These are phyloP conservation scores for Hystrix cristata DNA, from an alignment of 2,113 vertebrate genomes.

Conservation along the genomic window DNA sequence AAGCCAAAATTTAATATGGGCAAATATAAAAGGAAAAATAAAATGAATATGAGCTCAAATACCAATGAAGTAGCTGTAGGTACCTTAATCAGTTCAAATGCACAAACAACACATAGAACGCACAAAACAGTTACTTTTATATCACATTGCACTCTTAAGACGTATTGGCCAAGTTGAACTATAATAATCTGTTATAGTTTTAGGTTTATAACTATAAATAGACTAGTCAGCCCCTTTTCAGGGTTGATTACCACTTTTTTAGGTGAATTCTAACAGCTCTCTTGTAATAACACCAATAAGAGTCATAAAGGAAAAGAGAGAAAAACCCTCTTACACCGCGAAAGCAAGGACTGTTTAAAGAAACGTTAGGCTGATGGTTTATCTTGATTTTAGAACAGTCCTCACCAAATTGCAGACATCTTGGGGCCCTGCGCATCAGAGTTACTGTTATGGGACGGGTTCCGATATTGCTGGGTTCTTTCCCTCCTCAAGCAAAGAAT, in stretches of 20 bases:
- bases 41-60: background rate
- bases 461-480: too few species aligned
- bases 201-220: background rate
- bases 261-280: background rate
- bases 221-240: background rate
- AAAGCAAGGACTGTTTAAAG: background rate
- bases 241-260: background rate
- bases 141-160: background rate
- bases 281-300: background rate
- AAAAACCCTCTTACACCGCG: background rate
- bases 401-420: background rate
- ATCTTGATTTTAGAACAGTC: background rate
- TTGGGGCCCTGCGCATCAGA: background rate
- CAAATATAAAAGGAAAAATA: background rate
- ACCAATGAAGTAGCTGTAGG: background rate
- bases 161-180: background rate
- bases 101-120: background rate
- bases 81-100: background rate
- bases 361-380: background rate
- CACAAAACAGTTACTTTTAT: background rate
- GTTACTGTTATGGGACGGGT: too few species aligned
- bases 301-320: background rate
- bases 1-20: background rate
- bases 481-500: too few species aligned
- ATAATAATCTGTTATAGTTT: background rate